Evolutionary conservation across 2,113 vertebrate species (phyloP), one percentile per base, ranked within the genome.

Genomic region (Piprites chloris): DNA sequence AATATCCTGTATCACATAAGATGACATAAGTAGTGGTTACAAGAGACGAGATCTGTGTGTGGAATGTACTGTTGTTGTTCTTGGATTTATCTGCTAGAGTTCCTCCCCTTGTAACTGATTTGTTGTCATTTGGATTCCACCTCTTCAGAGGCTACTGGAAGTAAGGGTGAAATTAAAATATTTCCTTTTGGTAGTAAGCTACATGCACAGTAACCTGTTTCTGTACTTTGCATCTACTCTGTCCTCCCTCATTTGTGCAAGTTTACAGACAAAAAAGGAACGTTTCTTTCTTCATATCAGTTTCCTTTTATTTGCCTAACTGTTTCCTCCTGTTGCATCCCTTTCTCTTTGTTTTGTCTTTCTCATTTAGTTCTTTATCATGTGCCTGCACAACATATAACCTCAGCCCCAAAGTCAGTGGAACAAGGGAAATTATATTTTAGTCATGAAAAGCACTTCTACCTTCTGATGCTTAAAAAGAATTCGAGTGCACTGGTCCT

Each of bases 241-340:
- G 39, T 66, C 33, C 52, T 90, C 59, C 55, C 63, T 69, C 30
- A 12, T 89, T 67, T 96, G 71, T 93, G 75, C 55, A 95, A 87
- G 71, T 53, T 44, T 73, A 9, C 53, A 87, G 89, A 24, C 91
- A 83, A 62, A 93, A 85, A 89, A 65, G 93, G 93, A 96, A 55
- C 2, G 2, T 59, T 83, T 53, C 46, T 89, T 94, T 90, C 91
- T 90, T 95, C 87, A 81, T 21, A 13, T 32, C 33, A 32, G 53
- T 90, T 91, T 91, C 87, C 67, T 92, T 89, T 59, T 66, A 44
- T 95, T 97, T 94, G 87, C 87, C 56, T 83, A 84, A 55, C 35
- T 47, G 33, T 92, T 96, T 86, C 95, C 85, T 95, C 3, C 0
- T 76, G 67, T 93, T 95, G 58, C 85, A 32, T 91, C 75, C 78